Evolutionary conservation across 2,888 invertebrate species (phyloP).

Genomic region (Stenchaetothrips biformis): DNA sequence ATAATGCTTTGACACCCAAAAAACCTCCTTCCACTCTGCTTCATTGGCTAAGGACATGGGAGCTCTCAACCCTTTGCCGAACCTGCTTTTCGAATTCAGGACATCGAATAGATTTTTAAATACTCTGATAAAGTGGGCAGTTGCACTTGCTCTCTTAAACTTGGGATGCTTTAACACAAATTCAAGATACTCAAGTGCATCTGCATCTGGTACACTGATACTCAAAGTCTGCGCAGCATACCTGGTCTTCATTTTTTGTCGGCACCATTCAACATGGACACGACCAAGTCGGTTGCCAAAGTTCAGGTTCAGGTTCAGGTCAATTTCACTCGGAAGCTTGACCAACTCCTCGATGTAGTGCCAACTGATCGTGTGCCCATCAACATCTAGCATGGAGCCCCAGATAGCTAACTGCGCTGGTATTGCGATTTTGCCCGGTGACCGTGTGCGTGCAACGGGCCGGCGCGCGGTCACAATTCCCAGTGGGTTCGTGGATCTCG

Average conservation of each 20-base stretch:
- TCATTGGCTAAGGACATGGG: too few species aligned
- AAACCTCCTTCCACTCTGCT: background rate
- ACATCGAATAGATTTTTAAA: slow-evolving; percentile 39
- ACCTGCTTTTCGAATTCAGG: slow-evolving; percentile 36
- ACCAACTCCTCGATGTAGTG: slow-evolving; percentile 4
- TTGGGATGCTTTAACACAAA: slow-evolving; percentile 31
- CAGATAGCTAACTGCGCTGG: slow-evolving; percentile 26
- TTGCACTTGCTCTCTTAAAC: slow-evolving; percentile 35
- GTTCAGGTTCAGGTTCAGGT: too few species aligned
- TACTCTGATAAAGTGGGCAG: slow-evolving; percentile 35
- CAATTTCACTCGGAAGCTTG: slow-evolving; percentile 26
- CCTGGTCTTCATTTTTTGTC: slow-evolving; percentile 39
- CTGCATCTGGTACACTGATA: slow-evolving; percentile 36
- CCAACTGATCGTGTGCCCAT: too few species aligned
- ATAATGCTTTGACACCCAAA: background rate
- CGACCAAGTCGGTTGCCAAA: slow-evolving; percentile 32
- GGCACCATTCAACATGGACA: slow-evolving; percentile 33
- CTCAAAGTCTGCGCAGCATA: slow-evolving; percentile 39
- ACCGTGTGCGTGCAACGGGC: too few species aligned
- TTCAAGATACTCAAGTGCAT: slow-evolving; percentile 35
- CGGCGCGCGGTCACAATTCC: too few species aligned
- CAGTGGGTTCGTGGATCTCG: too few species aligned
- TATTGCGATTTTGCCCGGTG: too few species aligned
- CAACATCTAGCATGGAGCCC: slow-evolving; percentile 19
- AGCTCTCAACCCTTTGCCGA: slow-evolving; percentile 29